These are phyloP conservation scores for Latrodectus geometricus DNA, from an alignment of 1,140 invertebrate species.

Conservation along the genomic window DNA sequence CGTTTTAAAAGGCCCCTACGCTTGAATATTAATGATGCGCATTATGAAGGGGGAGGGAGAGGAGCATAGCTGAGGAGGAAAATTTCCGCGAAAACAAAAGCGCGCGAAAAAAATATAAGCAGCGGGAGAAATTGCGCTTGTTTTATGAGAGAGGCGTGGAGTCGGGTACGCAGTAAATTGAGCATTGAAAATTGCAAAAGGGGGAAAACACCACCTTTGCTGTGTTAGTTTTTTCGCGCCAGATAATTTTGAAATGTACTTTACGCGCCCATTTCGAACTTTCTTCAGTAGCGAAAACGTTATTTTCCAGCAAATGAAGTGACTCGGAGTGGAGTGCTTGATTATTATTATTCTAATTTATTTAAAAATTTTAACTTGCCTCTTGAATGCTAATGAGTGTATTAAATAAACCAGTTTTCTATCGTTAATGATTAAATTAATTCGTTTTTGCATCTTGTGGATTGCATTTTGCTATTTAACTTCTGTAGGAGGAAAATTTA, in stretches of 20 bases:
- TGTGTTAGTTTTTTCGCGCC: background rate
- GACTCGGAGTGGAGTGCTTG: background rate
- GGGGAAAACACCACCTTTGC: background rate
- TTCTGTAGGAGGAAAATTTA: too few relatives aligned
- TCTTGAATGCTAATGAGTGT: background rate
- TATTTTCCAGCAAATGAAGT: background rate
- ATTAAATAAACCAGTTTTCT: background rate
- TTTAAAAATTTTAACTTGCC: background rate
- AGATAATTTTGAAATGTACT: background rate
- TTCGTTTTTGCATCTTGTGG: too few relatives aligned
- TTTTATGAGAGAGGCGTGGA: background rate
- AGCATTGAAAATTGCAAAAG: constrained; percentile 1
- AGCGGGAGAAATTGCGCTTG: background rate
- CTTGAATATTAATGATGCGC: background rate
- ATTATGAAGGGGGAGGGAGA: background rate
- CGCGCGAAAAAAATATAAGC: background rate
- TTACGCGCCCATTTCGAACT: background rate
- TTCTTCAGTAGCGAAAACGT: background rate
- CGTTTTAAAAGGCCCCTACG: background rate
- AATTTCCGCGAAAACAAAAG: background rate
- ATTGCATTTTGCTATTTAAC: too few relatives aligned
- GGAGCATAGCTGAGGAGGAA: background rate
- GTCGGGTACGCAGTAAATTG: background rate
- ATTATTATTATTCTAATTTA: background rate
- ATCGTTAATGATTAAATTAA: too few relatives aligned